Conservation (phyloP, 1,140 invertebrate genomes). For the Argopecten irradians region DNA sequence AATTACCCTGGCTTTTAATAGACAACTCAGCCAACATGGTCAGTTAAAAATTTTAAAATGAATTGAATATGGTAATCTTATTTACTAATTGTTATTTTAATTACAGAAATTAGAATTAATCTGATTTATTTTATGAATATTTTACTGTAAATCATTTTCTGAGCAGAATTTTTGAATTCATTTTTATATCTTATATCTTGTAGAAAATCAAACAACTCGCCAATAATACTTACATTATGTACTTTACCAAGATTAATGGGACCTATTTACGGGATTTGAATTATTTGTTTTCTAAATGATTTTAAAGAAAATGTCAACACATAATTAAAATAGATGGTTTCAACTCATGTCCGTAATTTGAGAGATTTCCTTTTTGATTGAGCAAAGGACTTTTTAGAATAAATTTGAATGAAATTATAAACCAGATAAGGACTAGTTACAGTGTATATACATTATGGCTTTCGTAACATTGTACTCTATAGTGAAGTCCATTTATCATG, state of each 20-base stretch:
- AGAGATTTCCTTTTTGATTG: background rate
- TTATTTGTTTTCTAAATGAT: background rate
- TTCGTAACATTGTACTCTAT: background rate
- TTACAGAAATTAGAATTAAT: too few relatives aligned
- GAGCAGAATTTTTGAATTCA: too few relatives aligned
- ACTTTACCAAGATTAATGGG: background rate
- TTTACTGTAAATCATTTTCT: too few relatives aligned
- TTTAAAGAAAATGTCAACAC: conserved; percentile 1
- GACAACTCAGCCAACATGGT: too few relatives aligned
- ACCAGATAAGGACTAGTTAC: background rate
- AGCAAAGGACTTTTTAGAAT: background rate
- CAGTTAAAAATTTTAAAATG: too few relatives aligned
- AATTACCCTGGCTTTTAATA: too few relatives aligned
- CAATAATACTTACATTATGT: background rate
- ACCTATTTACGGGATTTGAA: background rate
- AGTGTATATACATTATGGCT: background rate
- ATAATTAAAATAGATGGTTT: background rate
- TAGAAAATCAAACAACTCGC: too few relatives aligned
- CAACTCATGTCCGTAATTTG: background rate
- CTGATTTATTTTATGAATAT: too few relatives aligned
- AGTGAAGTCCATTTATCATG: background rate
- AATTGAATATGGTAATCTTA: too few relatives aligned
- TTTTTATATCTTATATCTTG: too few relatives aligned
- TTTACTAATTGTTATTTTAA: too few relatives aligned
- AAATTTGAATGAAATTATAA: conserved; percentile 5